Percentiles rank a stretch among this genome's conserved stretches.
Conservation (phyloP, 2,797 vertebrate species). For the Thamnophis elegans region DNA sequence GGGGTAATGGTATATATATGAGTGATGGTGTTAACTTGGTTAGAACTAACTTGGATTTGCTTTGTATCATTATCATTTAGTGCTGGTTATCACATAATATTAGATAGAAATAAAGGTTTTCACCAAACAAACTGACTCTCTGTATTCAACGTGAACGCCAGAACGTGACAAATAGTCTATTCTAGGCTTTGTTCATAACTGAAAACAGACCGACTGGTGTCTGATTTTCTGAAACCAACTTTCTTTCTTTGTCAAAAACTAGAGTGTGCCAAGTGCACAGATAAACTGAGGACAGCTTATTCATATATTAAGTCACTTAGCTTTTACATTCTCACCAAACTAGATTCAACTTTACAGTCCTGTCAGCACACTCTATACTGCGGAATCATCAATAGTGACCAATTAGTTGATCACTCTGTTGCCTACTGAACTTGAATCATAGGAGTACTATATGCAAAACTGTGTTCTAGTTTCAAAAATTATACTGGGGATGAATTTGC, state of each 20-base stretch:
- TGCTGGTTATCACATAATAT: too few species aligned
- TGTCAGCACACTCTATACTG: fast-evolving
- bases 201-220: not conserved
- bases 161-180: not conserved
- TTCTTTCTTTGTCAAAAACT: not conserved
- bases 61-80: too few species aligned
- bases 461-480: not conserved
- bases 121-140: too few species aligned
- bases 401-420: not conserved
- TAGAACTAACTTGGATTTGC: too few species aligned
- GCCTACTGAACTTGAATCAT: not conserved
- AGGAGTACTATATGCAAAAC: not conserved
- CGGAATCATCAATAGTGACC: not conserved
- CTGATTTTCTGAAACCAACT: not conserved
- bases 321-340: not conserved
- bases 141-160: too few species aligned
- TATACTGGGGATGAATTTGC: not conserved
- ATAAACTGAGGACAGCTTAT: not conserved
- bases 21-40: too few species aligned
- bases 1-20: too few species aligned
- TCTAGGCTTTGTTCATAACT: not conserved
- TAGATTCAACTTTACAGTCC: not conserved
- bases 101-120: too few species aligned
- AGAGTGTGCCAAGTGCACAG: not conserved
- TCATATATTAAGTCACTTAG: not conserved